phyloP scores from a whole-genome alignment of 2,113 vertebrate species.

The Silurus asotus region DNA sequence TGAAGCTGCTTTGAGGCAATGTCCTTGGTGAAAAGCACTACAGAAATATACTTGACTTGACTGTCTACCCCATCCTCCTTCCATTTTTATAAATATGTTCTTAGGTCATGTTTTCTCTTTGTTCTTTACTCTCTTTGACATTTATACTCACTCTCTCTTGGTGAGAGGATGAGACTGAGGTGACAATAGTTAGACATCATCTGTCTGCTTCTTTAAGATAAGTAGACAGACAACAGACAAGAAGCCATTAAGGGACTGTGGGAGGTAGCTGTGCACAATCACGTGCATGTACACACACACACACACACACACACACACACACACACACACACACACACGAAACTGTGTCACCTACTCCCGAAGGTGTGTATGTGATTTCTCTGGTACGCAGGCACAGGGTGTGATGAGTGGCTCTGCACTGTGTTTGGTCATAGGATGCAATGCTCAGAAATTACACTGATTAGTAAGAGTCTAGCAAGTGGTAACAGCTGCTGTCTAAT shows the following conservation, averaged over 20 bases:
- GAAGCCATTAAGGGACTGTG: constrained; percentile 35
- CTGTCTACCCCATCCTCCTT: background rate
- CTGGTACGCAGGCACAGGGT: background rate
- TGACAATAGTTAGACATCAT: constrained; percentile 34
- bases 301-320: background rate
- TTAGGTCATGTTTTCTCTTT: background rate
- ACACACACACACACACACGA: constrained; percentile 16
- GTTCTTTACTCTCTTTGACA: constrained; percentile 11
- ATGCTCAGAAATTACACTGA: background rate
- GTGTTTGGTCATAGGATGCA: constrained; percentile 18
- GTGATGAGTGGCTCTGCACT: background rate
- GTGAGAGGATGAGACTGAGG: background rate
- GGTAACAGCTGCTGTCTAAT: constrained; percentile 10
- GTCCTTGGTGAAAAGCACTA: no score
- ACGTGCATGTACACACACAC: background rate
- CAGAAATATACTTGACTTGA: no score
- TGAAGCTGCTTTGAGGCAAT: no score
- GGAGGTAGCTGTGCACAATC: background rate
- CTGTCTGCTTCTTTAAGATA: constrained; percentile 30
- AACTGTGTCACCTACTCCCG: constrained; percentile 33
- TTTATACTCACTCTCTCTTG: constrained; percentile 11
- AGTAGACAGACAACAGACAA: constrained; percentile 39
- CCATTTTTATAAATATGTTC: background rate
- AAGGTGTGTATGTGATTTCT: constrained; percentile 11
- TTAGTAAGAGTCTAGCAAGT: background rate